phyloP scores from a whole-genome alignment of 2,888 invertebrate species.

The Elegia similella region DNA sequence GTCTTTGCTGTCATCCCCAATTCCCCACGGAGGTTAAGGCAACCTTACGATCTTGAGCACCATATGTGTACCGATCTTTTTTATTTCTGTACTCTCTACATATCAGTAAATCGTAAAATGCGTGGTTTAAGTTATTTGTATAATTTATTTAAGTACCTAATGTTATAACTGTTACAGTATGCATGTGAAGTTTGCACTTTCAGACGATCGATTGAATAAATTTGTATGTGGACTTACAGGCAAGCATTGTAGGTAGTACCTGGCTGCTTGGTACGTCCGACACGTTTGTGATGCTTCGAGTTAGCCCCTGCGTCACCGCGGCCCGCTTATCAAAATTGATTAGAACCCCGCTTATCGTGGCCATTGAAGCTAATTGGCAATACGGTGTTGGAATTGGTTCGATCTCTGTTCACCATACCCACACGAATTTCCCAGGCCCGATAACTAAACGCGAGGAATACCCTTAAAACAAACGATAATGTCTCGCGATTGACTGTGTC shows the following conservation, averaged over 20 bases:
- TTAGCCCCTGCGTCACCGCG: constrained; percentile 14
- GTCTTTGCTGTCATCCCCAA: too few relatives aligned
- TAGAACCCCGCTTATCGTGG: constrained; percentile 57
- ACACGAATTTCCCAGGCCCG: constrained; percentile 10
- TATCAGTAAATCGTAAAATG: neutral
- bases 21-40: too few relatives aligned
- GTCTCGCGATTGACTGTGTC: neutral
- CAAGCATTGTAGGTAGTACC: neutral
- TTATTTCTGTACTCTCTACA: neutral
- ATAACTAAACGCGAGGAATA: neutral
- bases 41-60: neutral
- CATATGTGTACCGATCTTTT: neutral
- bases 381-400: constrained; percentile 52
- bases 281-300: neutral
- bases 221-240: neutral
- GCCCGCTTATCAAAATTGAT: constrained; percentile 45
- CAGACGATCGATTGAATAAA: constrained; percentile 2
- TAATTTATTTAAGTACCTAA: neutral
- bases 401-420: constrained; percentile 36
- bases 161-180: constrained; percentile 12
- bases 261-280: constrained; percentile 5
- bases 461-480: constrained; percentile 5
- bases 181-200: constrained; percentile 14
- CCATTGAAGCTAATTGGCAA: constrained; percentile 73
- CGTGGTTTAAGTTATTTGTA: neutral